A percentile compares a stretch with the other conserved stretches of the same genome.
phyloP scores from a whole-genome alignment of 2,888 invertebrate genomes.

The Xylocampa areola region DNA sequence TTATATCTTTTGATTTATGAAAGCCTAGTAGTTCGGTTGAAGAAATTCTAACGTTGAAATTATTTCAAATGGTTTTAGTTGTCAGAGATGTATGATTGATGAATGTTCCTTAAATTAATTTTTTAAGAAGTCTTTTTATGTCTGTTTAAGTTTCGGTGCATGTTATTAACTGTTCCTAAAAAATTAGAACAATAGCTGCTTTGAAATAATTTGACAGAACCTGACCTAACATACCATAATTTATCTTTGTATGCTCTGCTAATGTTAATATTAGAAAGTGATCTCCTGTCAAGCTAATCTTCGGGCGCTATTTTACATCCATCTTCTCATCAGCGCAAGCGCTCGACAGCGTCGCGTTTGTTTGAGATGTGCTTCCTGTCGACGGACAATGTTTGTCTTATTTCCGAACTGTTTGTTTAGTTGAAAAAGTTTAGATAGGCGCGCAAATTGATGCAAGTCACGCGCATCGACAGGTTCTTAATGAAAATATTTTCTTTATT shows the following conservation, averaged over 20 bases:
- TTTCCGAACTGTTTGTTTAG: conserved; percentile 77
- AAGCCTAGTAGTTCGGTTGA: conserved; percentile 28
- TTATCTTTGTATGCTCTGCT: conserved; percentile 52
- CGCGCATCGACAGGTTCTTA: conserved; percentile 59
- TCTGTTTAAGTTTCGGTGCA: conserved; percentile 6
- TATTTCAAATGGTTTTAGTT: not conserved
- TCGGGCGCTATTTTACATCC: conserved; percentile 59
- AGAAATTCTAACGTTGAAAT: conserved; percentile 4
- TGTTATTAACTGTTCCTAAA: conserved; percentile 10
- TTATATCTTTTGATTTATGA: conserved; percentile 54
- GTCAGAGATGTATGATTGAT: conserved; percentile 33
- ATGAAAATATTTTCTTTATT: conserved; percentile 50
- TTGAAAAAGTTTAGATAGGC: conserved; percentile 71
- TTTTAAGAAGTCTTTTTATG: conserved; percentile 11
- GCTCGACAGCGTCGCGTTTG: conserved; percentile 66
- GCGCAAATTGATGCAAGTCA: conserved; percentile 80
- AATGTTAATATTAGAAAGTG: conserved; percentile 59
- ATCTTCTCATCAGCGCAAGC: conserved; percentile 58
- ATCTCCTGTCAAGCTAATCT: conserved; percentile 55
- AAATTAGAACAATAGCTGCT: conserved; percentile 26
- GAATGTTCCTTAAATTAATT: not conserved
- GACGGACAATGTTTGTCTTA: conserved; percentile 76
- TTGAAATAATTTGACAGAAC: conserved; percentile 39
- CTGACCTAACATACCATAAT: conserved; percentile 57
- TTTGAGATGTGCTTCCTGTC: conserved; percentile 73